Evolutionary conservation across 2,797 vertebrate species (phyloP).

Genomic region (Rhabdomys pumilio): DNA sequence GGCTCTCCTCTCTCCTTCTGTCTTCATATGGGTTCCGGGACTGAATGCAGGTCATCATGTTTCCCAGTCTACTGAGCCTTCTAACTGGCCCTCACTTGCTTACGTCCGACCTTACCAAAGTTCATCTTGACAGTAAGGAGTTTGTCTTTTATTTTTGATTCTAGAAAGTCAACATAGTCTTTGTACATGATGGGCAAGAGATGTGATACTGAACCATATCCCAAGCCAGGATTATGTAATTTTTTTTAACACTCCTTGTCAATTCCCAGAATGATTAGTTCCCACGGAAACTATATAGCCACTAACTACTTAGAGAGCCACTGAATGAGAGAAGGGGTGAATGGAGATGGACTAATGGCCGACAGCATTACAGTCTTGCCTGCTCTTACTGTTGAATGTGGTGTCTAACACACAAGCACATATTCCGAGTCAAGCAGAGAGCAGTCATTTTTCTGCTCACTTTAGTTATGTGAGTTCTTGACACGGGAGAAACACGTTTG

Average conservation of each 20-base stretch:
- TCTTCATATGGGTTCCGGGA: neutral
- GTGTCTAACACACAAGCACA: neutral
- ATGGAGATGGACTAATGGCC: neutral
- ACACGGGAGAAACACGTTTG: neutral
- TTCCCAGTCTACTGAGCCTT: neutral
- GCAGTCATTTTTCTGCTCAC: neutral
- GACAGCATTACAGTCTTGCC: neutral
- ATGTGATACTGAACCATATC: neutral
- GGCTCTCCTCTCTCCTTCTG: neutral
- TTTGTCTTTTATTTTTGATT: neutral
- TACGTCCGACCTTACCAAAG: neutral
- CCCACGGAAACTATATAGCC: neutral
- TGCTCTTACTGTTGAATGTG: neutral
- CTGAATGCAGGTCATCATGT: neutral
- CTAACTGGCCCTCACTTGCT: neutral
- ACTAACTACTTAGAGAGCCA: neutral
- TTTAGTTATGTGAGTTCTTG: slow-evolving; percentile 40
- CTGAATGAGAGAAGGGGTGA: slow-evolving; percentile 2
- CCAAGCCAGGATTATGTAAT: neutral
- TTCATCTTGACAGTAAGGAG: neutral
- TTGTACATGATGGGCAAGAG: neutral
- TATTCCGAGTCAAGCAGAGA: neutral
- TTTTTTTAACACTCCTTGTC: slow-evolving; percentile 46
- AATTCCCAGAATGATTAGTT: slow-evolving; percentile 33
- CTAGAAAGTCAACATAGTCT: neutral